Base-by-base conservation (phyloP, 2,113 vertebrate genomes). In the Seriola rivoliana region DNA sequence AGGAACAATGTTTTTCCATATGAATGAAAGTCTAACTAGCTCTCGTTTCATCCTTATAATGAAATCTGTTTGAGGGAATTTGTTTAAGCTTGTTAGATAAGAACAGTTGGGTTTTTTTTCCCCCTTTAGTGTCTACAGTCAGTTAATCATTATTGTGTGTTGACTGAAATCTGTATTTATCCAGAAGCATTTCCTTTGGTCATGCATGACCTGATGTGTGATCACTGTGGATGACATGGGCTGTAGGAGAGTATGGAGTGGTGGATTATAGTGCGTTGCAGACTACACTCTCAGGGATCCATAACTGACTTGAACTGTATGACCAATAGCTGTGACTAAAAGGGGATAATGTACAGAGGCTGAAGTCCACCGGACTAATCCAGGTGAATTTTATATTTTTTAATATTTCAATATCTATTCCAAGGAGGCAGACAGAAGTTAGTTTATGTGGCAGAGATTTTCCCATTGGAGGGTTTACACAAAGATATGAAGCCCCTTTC, bases 141-240 rank as follows among this genome's bases (percentile, higher is more conserved):
- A 3, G 40, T 42, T n/a, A 54, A 21, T 54, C 21, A 54, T 54
- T 54, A 54, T n/a, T 8, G 21, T 8, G 1, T 54, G 50, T 54
- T 54, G n/a, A 54, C 40, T 42, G 40, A 42, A 42, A 9, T 42
- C 40, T 42, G 40, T 42, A 42, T 42, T 42, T 42, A 1, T 42
- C 40, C 40, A 42, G 40, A 42, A 10, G 40, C 7, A 42, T 42
- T 42, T 10, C 40, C 9, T 7, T 11, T 42, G 7, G 71, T 81
- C 78, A 81, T 55, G 67, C 71, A 75, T 88, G 69, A 78, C 57
- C 65, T 75, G 44, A 86, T 67, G 71, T 81, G 63, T 40, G 34
- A 85, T 72, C 19, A 12, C 32, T 4, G 34, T 44, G 23, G 58
- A 40, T 62, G 78, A 66, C 73, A 81, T 9, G 10, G 69, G 36